Conservation (phyloP, 2,797 vertebrate species). For the Spea hammondii region DNA sequence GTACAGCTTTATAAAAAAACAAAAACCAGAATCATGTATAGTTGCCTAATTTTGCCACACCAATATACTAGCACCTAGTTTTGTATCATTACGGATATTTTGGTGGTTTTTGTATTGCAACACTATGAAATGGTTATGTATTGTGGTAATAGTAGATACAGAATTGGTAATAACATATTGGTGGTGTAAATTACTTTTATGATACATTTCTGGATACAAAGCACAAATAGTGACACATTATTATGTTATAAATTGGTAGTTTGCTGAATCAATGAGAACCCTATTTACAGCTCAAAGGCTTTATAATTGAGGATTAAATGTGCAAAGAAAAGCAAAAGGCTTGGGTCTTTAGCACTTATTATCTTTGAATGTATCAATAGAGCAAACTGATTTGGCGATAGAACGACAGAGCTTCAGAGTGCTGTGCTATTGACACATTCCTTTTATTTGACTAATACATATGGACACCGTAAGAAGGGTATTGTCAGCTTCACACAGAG, state of each 20-base stretch:
- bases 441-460: slow-evolving; percentile 3
- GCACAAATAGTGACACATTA: too few species aligned
- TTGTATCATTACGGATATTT: too few species aligned
- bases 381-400: not conserved
- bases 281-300: not conserved
- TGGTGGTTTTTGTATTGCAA: too few species aligned
- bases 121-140: too few species aligned
- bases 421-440: not conserved
- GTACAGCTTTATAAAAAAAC: too few species aligned
- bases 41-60: too few species aligned
- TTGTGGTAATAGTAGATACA: too few species aligned
- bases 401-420: slow-evolving; percentile 1
- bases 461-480: not conserved
- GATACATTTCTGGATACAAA: too few species aligned
- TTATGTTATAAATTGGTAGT: not conserved
- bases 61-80: too few species aligned
- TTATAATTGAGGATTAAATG: not conserved
- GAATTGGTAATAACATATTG: too few species aligned
- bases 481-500: not conserved
- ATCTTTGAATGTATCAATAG: not conserved
- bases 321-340: slow-evolving; percentile 1
- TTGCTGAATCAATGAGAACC: not conserved
- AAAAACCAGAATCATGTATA: too few species aligned
- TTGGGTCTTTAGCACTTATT: slow-evolving; percentile 1
- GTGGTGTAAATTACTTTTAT: too few species aligned